Base-by-base conservation (phyloP, 1,140 invertebrate genomes). In the Drosophila virilis region DNA sequence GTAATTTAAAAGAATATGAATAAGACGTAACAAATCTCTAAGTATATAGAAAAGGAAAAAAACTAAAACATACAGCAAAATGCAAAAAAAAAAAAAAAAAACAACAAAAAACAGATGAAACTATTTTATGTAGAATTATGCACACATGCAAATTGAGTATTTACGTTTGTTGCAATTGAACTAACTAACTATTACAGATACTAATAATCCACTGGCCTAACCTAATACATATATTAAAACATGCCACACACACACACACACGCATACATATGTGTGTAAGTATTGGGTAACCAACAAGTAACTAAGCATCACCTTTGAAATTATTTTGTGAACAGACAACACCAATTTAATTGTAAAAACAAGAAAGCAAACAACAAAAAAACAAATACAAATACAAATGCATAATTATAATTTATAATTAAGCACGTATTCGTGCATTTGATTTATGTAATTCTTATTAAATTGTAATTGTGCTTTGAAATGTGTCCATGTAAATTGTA, bases 71-170 rank as follows among this genome's bases (percentile, higher is more conserved):
- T n/a, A n/a, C n/a, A n/a, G n/a, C n/a, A n/a, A n/a, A 17, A 17
- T 17, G 17, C 17, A 17, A 64, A 45, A 77, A 28, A 37, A 60
- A 6, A 35, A n/a, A n/a, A n/a, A n/a, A n/a, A n/a, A n/a, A n/a
- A n/a, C n/a, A n/a, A n/a, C n/a, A n/a, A n/a, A n/a, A 54, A 73
- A 51, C 57, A 58, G 69, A 89, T 38, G 59, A 61, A 89, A 88
- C 80, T 89, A 89, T 89, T 84, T 88, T 89, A 89, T 75, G 74
- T 89, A 86, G 78, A 57, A 62, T 71, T 75, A 71, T 75, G 73
- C 74, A 67, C 74, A 76, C 42, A 48, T 60, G 51, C 69, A 76
- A 76, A 76, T 72, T 61, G 69, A 77, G 81, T 85, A 85, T 85
- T 85, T 85, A 85, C 69, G 81, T 85, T 85, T 85, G 80, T 81